Evolutionary conservation across 2,113 vertebrate species (phyloP), one percentile per base, ranked within the genome.

Genomic region (Calcarius ornatus): DNA sequence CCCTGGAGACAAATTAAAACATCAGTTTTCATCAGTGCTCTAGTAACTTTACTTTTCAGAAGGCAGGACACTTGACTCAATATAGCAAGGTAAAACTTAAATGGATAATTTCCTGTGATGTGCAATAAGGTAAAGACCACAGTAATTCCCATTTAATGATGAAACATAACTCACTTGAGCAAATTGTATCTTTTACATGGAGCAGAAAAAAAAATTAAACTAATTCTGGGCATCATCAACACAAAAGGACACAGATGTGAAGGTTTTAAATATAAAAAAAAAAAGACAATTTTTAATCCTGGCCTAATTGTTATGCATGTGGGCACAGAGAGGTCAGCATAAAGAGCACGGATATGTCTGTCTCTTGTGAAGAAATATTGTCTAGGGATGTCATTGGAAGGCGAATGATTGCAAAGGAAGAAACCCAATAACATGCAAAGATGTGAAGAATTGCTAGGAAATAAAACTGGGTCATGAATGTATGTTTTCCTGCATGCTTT

Each of bases 161-260:
- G 14, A 90, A 90, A n/a, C 20, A 72, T 51, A 76, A 72, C 10
- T n/a, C 12, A 31, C 9, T 56, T 54, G 5, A 66, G 53, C 5
- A 73, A 70, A 47, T 1, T 23, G 1, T 24, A 38, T 47, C 40
- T 47, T 24, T 42, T 37, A n/a, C 10, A 42, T 47, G 35, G 40
- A 56, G 5, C 5, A 45, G 45, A 38, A 43, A 43, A 43, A 43
- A 47, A 3, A 30, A 15, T 15, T 15, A 71, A 61, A 30, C 4
- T 40, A 33, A 28, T 47, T 81, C 15, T 45, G 8, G 0, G 0
- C 63, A 12, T 63, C 24, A 23, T 16, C 33, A 33, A 30, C 16
- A 38, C 1, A 6, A 56, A 81, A 33, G 1, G 11, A 64, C 16
- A 37, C 4, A 27, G 31, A 73, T 30, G 2, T 1, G 1, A 83